phyloP scores from a whole-genome alignment of 1,140 invertebrate species.

The Sesamia nonagrioides region DNA sequence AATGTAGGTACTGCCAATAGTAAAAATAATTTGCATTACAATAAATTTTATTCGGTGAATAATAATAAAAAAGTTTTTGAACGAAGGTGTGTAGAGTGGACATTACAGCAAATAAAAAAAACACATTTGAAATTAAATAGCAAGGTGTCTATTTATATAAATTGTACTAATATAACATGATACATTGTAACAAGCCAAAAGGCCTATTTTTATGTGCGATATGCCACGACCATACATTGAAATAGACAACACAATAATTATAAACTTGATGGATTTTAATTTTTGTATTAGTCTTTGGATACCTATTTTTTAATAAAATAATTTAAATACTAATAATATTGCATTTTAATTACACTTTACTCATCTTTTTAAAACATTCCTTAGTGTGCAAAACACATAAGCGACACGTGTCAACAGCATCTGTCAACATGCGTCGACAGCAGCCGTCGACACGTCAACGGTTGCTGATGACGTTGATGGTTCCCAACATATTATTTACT shows the following conservation, averaged over 20 bases:
- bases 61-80: background rate
- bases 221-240: conserved; percentile 39
- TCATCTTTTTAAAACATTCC: background rate
- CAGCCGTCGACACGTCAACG: too few relatives aligned
- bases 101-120: background rate
- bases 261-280: conserved; percentile 73
- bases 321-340: conserved; percentile 70
- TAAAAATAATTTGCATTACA: too few relatives aligned
- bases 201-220: conserved; percentile 68
- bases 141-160: conserved; percentile 60
- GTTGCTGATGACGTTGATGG: too few relatives aligned
- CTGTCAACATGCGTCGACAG: too few relatives aligned
- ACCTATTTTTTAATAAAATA: conserved; percentile 86
- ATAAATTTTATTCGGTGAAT: background rate
- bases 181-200: conserved; percentile 27
- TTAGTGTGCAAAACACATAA: background rate
- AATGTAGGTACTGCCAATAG: too few relatives aligned
- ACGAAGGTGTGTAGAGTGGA: background rate
- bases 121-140: conserved; percentile 41
- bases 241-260: conserved; percentile 61
- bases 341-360: background rate
- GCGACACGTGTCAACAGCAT: too few relatives aligned
- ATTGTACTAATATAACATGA: conserved; percentile 8
- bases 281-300: conserved; percentile 83
- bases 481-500: too few relatives aligned